These are phyloP conservation scores for Entomobrya multifasciata DNA, from an alignment of 2,888 invertebrate species.

Conservation along the genomic window DNA sequence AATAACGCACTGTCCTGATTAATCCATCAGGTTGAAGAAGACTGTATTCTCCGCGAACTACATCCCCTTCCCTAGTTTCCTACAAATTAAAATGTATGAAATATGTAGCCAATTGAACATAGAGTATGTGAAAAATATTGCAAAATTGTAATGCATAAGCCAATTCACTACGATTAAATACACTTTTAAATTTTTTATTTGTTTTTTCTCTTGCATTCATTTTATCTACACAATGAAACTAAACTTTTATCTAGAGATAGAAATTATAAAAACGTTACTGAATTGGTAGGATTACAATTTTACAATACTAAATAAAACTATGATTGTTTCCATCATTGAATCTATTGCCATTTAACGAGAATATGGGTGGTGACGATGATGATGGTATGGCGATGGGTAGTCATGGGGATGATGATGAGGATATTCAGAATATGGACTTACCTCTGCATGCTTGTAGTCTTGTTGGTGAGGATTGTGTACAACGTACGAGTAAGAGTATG, in stretches of 20 bases:
- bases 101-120: too few species aligned
- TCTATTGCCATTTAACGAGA: background rate
- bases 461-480: constrained; percentile 62
- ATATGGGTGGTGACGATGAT: background rate
- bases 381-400: constrained; percentile 5
- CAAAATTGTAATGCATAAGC: constrained; percentile 36
- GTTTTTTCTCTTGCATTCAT: too few species aligned
- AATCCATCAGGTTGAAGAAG: constrained; percentile 70
- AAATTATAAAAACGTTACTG: too few species aligned
- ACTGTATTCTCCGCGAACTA: constrained; percentile 68
- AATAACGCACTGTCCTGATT: constrained; percentile 69
- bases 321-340: background rate
- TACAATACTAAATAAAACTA: too few species aligned
- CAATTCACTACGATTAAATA: constrained; percentile 7
- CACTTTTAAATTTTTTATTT: background rate
- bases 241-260: too few species aligned
- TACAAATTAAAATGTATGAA: constrained; percentile 7
- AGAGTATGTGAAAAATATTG: background rate
- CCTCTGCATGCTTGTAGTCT: constrained; percentile 66
- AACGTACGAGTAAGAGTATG: constrained; percentile 63
- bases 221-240: too few species aligned
- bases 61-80: constrained; percentile 65
- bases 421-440: constrained; percentile 59
- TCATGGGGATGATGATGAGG: constrained; percentile 28
- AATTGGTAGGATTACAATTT: constrained; percentile 44